phyloP scores from a whole-genome alignment of 2,113 vertebrate species.

The Lethenteron camtschaticum region DNA sequence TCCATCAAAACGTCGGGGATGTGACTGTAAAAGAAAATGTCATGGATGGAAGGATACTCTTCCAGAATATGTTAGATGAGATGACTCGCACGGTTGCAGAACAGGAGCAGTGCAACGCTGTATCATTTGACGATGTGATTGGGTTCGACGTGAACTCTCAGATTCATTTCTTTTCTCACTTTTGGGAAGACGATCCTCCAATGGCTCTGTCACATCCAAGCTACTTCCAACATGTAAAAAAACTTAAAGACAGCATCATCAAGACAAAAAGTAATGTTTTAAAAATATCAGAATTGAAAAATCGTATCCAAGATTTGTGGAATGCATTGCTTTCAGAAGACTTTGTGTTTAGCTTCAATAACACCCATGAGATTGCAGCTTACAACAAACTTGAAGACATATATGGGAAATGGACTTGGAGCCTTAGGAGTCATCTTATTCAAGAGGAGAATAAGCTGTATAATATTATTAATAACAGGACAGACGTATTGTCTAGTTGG shows the following conservation, averaged over 20 bases:
- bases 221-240: slow-evolving; percentile 14
- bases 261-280: slow-evolving; percentile 7
- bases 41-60: slow-evolving; percentile 15
- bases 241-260: slow-evolving; percentile 10
- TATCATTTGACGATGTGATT: slow-evolving; percentile 18
- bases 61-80: slow-evolving; percentile 22
- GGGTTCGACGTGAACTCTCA: slow-evolving; percentile 12
- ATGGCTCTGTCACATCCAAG: slow-evolving; percentile 16
- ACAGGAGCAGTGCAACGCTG: slow-evolving; percentile 16
- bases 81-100: slow-evolving; percentile 20
- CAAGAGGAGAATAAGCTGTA: slow-evolving; percentile 17
- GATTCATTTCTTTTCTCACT: slow-evolving; percentile 15
- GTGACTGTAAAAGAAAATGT: slow-evolving; percentile 21
- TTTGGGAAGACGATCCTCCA: slow-evolving; percentile 16
- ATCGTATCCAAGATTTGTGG: slow-evolving; percentile 18
- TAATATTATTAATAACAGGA: slow-evolving; percentile 15
- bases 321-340: slow-evolving; percentile 20
- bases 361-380: slow-evolving; percentile 18
- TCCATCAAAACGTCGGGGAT: slow-evolving; percentile 25
- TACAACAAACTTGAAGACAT: slow-evolving; percentile 17
- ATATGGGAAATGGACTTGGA: slow-evolving; percentile 19
- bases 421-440: slow-evolving; percentile 18
- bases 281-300: slow-evolving; percentile 15
- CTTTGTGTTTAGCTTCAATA: slow-evolving; percentile 27
- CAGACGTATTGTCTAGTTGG: slow-evolving; percentile 4